Conservation (phyloP, 2,888 invertebrate species). For the Machimus atricapillus region DNA sequence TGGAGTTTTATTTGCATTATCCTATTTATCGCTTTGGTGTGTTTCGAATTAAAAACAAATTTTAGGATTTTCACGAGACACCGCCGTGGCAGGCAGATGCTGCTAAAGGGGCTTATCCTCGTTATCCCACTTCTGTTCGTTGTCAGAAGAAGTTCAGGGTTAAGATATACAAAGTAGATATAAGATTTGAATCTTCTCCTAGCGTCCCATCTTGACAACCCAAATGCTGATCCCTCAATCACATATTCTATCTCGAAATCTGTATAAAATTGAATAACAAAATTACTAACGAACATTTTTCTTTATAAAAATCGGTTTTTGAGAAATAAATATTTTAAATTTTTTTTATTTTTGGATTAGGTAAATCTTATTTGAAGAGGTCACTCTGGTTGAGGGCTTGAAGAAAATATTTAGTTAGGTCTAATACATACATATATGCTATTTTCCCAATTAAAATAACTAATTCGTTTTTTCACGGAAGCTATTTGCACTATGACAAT, state of each 20-base stretch:
- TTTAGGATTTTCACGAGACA: neutral
- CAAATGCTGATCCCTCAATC: neutral
- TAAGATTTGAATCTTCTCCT: neutral
- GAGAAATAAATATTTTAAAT: too few species aligned
- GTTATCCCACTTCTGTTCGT: neutral
- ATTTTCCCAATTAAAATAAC: too few species aligned
- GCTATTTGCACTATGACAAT: too few species aligned
- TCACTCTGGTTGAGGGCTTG: too few species aligned
- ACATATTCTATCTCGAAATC: neutral
- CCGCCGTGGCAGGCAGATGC: neutral
- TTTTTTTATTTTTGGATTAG: too few species aligned
- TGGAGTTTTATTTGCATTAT: conserved; percentile 35
- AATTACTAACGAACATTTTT: neutral
- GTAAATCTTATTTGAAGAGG: too few species aligned
- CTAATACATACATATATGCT: too few species aligned
- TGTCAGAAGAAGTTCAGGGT: neutral
- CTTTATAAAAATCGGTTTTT: too few species aligned
- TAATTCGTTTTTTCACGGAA: too few species aligned
- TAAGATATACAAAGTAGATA: neutral
- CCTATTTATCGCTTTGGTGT: conserved; percentile 24
- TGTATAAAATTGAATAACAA: neutral
- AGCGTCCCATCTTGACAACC: neutral
- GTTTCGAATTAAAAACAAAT: conserved; percentile 20
- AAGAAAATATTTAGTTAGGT: too few species aligned
- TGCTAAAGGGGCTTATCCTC: neutral